Evolutionary conservation across 2,797 vertebrate genomes (phyloP), one percentile per base, ranked within the genome.

Genomic region (Coluber constrictor): DNA sequence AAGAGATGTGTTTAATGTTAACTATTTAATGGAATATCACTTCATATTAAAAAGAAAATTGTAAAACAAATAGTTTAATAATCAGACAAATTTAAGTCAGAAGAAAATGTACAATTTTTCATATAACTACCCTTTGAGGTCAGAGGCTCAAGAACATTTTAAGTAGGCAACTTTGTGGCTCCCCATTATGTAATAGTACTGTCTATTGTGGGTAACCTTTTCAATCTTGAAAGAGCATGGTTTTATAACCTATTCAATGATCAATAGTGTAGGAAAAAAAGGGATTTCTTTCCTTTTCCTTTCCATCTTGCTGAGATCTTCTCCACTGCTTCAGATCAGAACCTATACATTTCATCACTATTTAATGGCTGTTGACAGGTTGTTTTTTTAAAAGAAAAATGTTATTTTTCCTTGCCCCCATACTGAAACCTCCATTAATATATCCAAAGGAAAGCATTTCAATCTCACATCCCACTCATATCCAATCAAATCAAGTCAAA

Each of bases 1-100:
- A 91, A 25, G 93, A 60, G 25, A 11, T 95, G 94, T 54, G 15
- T 23, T 91, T 63, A 27, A 95, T 96, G 95, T 95, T 94, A 96
- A 91, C 37, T 56, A 95, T 83, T 74, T 95, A 90, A 92, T 95
- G 94, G 20, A 16, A 94, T 94, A 95, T 92, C 88, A 93, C 86
- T 94, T 89, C 57, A 83, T 23, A 91, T 92, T 93, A 93, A 20
- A 25, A 92, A 92, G 25, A 92, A 74, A 95, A 96, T 88, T 47
- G 47, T 47, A 94, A 61, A 56, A 93, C 11, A 4, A 87, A 93
- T 93, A 32, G 56, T 83, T 87, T 92, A 37, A 92, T n/a, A 59
- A 89, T 59, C 90, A 29, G 27, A 20, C 37, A 5, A n/a, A 92
- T 94, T 88, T 90, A 86, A 43, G 43, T 95, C 92, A 90, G 61